Conservation (phyloP, 2,888 invertebrate species). For the Bedellia somnulentella region DNA sequence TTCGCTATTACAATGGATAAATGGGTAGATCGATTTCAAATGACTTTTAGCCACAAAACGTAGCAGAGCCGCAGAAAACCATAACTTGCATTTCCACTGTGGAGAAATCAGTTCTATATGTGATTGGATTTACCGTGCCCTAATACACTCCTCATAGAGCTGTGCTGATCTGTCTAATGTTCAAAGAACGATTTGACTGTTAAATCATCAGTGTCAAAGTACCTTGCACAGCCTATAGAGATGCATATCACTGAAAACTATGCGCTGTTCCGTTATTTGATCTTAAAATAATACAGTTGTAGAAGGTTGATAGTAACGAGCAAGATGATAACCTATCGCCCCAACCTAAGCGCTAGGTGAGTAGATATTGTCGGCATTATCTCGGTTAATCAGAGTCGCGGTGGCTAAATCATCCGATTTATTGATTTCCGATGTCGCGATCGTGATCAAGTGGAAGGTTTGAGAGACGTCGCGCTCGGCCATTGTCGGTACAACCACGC, state of each 20-base stretch:
- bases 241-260: conserved; percentile 45
- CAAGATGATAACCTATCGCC: conserved; percentile 54
- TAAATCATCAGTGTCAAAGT: too few species aligned
- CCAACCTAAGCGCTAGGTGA: conserved; percentile 25
- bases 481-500: conserved; percentile 39
- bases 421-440: conserved; percentile 61
- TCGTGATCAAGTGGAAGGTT: conserved; percentile 52
- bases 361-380: conserved; percentile 36
- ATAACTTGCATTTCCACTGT: too few species aligned
- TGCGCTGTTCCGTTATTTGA: conserved; percentile 41
- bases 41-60: too few species aligned
- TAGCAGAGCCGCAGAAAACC: too few species aligned
- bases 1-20: too few species aligned
- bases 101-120: too few species aligned
- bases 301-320: conserved; percentile 28
- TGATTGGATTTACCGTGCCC: too few species aligned
- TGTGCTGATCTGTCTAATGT: too few species aligned
- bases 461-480: conserved; percentile 40
- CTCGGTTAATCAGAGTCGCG: too few species aligned
- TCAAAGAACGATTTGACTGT: too few species aligned
- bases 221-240: conserved; percentile 35
- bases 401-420: conserved; percentile 61
- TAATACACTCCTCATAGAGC: too few species aligned
- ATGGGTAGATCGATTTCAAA: too few species aligned
- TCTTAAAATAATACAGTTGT: conserved; percentile 37